phyloP scores from a whole-genome alignment of 1,140 invertebrate species.

The Orchesella cincta region DNA sequence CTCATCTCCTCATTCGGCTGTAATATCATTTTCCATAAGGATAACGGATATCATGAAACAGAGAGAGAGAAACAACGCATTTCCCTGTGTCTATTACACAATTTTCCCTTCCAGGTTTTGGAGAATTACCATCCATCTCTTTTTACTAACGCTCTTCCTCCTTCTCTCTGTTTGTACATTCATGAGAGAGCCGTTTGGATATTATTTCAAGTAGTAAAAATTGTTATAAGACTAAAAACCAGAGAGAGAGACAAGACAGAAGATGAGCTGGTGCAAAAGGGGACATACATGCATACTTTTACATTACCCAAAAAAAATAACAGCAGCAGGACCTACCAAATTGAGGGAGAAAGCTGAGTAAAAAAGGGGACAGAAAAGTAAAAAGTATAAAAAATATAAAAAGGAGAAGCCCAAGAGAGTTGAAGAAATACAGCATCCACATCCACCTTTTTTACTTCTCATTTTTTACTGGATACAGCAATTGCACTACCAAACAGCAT shows the following conservation, averaged over 20 bases:
- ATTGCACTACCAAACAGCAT: too few species aligned
- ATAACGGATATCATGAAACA: conserved; percentile 24
- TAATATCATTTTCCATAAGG: conserved; percentile 29
- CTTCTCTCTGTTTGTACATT: conserved; percentile 1
- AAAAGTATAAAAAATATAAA: conserved; percentile 20
- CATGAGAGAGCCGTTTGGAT: conserved; percentile 7
- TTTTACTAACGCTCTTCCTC: not conserved
- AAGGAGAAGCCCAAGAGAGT: conserved; percentile 25
- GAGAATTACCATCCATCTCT: conserved; percentile 21
- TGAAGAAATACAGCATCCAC: conserved; percentile 1
- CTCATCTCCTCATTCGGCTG: conserved; percentile 3
- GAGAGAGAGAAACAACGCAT: not conserved
- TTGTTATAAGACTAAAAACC: not conserved
- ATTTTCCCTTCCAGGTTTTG: conserved; percentile 18
- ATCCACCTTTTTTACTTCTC: too few species aligned
- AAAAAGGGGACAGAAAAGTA: conserved; percentile 5
- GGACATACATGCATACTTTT: not conserved
- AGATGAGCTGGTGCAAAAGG: conserved; percentile 12
- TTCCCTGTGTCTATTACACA: conserved; percentile 25
- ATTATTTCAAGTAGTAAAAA: conserved; percentile 22
- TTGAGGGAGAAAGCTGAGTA: not conserved
- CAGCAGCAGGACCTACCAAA: not conserved
- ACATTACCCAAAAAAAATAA: conserved; percentile 1
- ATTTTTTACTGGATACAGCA: too few species aligned
- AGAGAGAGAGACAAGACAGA: not conserved